Evolutionary conservation across 2,888 invertebrate genomes (phyloP), one percentile per base, ranked within the genome.

Genomic region (Eupithecia inturbata): DNA sequence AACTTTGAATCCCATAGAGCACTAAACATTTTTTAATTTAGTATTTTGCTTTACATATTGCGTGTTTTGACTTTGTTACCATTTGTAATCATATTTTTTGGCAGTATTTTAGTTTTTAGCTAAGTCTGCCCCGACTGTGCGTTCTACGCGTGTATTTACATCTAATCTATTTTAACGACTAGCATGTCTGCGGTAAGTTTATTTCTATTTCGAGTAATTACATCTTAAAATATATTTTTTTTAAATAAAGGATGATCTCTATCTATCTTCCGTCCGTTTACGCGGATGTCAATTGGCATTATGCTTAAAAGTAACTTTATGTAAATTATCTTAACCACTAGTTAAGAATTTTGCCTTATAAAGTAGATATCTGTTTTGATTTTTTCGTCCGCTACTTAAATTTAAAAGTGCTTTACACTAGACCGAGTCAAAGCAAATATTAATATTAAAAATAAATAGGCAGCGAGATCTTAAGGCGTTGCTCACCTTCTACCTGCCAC

Each of bases 101-200:
- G n/a, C n/a, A n/a, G n/a, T n/a, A n/a, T n/a, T n/a, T n/a, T n/a
- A n/a, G n/a, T n/a, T n/a, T n/a, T 67, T 67, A 73, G 19, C 77
- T 78, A 73, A 79, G 72, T 80, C 79, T 78, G 80, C 79, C 81
- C 78, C 72, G 72, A 77, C 77, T 85, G 86, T 87, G 90, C 89
- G 88, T 88, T 82, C 85, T 84, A 88, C 89, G 89, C 90, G 77
- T 82, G 82, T 68, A 71, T 68, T 75, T 80, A 81, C 53, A 57
- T 74, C 9, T 83, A 82, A 64, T 73, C 79, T 85, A 85, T 75
- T 77, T 73, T 74, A 82, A 81, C 87, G 87, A 88, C 89, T 88
- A 88, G 88, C 85, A 83, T 86, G 83, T 82, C 82, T 83, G 80
- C 78, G 71, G 63, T 75, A 74, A 64, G 76, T 41, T 75, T 64